Evolutionary conservation across 2,113 vertebrate species (phyloP), one percentile per base, ranked within the genome.

Genomic region (Atractosteus spatula): DNA sequence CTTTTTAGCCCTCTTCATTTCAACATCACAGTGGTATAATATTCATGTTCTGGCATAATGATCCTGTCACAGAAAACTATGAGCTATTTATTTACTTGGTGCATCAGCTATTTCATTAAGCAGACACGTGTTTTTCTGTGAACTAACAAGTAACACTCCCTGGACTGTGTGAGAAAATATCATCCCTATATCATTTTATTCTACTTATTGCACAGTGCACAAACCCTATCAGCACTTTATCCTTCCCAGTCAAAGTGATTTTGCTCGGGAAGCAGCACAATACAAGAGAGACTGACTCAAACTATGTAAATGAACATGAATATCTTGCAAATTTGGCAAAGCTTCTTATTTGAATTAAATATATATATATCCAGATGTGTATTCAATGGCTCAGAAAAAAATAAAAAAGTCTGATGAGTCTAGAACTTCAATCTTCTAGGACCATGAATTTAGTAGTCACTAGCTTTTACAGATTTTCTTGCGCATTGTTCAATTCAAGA

Each of bases 1-100:
- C 29, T 29, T 29, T 88, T 89, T 88, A 88, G 84, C 92, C 87
- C 86, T 91, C 89, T 85, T 79, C 79, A 77, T 82, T 83, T 83
- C 91, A 88, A 92, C 92, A 89, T 89, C 90, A 92, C 89, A 88
- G 89, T 85, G 84, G 88, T 85, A 89, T 89, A 89, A 85, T 89
- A 92, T 91, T 93, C 92, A 93, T 93, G 29, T 29, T 29, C 29
- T 29, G 29, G 29, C 29, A 29, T 29, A 29, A 29, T 29, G 94
- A 96, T 89, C 78, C 88, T 93, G 93, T 94, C 90, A 86, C 91
- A 89, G 90, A 92, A 92, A 92, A 94, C 91, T 86, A 92, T 92
- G 87, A 93, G 93, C 95, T 95, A 94, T 96, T 97, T 98, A 96
- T 95, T 94, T 96, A 94, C 91, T 88, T 89, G 92, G 91, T 91